A percentile compares a stretch with the other conserved stretches of the same genome.
Evolutionary conservation across 2,888 invertebrate species (phyloP).

Genomic region (Rhagonycha fulva): DNA sequence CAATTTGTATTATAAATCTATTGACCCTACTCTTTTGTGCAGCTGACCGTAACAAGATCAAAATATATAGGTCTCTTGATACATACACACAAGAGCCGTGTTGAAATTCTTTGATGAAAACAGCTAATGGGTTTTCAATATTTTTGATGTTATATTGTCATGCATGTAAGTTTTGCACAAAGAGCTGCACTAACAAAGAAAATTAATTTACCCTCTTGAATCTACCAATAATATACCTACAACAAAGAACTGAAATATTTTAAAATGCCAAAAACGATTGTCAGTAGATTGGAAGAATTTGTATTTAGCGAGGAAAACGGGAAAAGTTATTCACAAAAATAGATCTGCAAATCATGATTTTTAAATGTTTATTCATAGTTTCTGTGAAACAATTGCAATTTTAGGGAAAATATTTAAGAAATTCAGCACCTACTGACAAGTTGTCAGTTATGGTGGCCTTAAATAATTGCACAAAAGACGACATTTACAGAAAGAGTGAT

Average conservation of each 20-base stretch:
- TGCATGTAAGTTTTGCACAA: conserved; percentile 16
- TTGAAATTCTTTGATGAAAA: conserved; percentile 22
- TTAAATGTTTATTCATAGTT: neutral
- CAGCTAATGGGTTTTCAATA: conserved; percentile 19
- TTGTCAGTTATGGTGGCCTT: neutral
- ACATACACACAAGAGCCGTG: conserved; percentile 5
- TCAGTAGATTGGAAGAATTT: neutral
- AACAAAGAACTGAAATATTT: neutral
- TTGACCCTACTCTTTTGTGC: conserved; percentile 11
- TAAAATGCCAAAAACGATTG: neutral
- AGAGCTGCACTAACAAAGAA: neutral
- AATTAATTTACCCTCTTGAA: neutral
- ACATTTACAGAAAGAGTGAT: neutral
- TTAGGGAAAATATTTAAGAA: neutral
- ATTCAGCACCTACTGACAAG: neutral
- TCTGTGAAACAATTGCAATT: neutral
- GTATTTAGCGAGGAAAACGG: too few relatives aligned
- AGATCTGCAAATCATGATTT: too few relatives aligned
- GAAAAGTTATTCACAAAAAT: too few relatives aligned
- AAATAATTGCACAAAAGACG: neutral
- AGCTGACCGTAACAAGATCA: conserved; percentile 16
- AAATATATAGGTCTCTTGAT: conserved; percentile 19
- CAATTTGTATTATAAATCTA: conserved; percentile 16
- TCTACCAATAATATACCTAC: neutral
- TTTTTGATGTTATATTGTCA: conserved; percentile 20